A percentile compares a stretch with the other conserved stretches of the same genome.
These are phyloP conservation scores for Zaprionus lineosus DNA, from an alignment of 2,888 invertebrate species.

Conservation along the genomic window DNA sequence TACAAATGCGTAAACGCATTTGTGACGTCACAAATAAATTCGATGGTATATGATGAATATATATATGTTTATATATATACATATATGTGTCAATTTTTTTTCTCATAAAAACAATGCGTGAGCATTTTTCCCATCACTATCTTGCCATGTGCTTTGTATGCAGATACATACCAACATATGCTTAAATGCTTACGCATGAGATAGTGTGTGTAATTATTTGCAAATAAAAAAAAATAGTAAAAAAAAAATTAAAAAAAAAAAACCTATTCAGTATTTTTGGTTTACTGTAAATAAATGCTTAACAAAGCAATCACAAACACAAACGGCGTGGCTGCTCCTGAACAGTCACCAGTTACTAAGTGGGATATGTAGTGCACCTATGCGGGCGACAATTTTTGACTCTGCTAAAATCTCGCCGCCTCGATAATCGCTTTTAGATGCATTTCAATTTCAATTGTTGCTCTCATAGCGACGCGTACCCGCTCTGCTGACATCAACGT, in stretches of 20 bases:
- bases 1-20: no score
- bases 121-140: constrained; percentile 5
- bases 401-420: constrained; percentile 1
- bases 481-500: constrained; percentile 16
- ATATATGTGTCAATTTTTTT: constrained; percentile 18
- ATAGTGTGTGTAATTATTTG: constrained; percentile 13
- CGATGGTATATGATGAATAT: no score
- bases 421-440: constrained; percentile 40
- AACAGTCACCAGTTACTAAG: no score
- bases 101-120: constrained; percentile 7
- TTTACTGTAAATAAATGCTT: constrained; percentile 42
- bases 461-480: constrained; percentile 4
- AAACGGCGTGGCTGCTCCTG: constrained; percentile 1
- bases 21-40: no score
- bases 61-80: no score
- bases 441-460: constrained; percentile 61
- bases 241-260: constrained; percentile 1
- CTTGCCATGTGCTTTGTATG: background rate
- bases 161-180: constrained; percentile 14
- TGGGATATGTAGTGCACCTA: constrained; percentile 3
- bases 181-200: background rate
- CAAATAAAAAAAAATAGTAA: constrained; percentile 3
- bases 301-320: constrained; percentile 29
- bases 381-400: constrained; percentile 49
- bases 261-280: background rate